Evolutionary conservation across 2,888 invertebrate species (phyloP), one percentile per base, ranked within the genome.

Genomic region (Pseudoips prasinana): DNA sequence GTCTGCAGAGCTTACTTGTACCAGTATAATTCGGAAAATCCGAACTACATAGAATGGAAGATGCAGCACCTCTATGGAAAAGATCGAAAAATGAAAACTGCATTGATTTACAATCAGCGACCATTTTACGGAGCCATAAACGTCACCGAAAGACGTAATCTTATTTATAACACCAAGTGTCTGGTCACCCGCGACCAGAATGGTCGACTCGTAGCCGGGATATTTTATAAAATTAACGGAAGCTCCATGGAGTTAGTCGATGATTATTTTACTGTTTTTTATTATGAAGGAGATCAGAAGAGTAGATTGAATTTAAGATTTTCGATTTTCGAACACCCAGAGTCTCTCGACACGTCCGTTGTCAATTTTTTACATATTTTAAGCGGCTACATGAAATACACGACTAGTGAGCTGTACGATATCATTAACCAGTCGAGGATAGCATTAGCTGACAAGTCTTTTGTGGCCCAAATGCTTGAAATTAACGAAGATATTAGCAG

Each of bases 121-220:
- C 93, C 95, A 1, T 96, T 94, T 71, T 83, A 93, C 51, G 94
- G 94, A 53, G 94, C 94, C 22, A 91, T 96, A 29, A 93, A 95
- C 66, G 94, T 97, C 10, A 96, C 96, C 0, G 97, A 97, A 71
- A 92, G 96, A 39, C 90, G 97, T 49, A 97, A 97, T 73, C 83
- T 97, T 53, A 94, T 95, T 1, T 97, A 96, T 74, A 93, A 94
- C 70, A 94, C 94, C 72, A 91, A 94, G 66, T 95, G 94, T 67
- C 86, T 96, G 22, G 82, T 97, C 31, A 91, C 94, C 1, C 91
- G 97, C 25, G 94, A 96, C 73, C 93, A 92, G 45, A 95, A 95
- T 58, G 96, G 96, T 25, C 92, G 93, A 49, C 90, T 96, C 2
- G 87, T 92, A 9, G 95, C 96, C 24, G 97, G 97, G n/a, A 83